These are phyloP conservation scores for Lepus americanus DNA, from an alignment of 2,113 vertebrate species.

Conservation along the genomic window DNA sequence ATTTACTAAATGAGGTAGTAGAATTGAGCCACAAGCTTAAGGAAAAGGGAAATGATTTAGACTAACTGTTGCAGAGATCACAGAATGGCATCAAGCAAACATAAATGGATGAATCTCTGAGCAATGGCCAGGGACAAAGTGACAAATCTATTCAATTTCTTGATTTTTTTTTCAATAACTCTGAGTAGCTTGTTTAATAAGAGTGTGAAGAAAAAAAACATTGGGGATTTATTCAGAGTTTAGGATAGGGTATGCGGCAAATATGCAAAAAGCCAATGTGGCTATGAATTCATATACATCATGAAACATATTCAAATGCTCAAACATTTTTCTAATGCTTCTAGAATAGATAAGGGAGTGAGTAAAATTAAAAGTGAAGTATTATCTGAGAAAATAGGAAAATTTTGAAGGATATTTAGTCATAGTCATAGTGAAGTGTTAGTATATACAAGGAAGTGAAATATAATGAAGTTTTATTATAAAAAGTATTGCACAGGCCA, in stretches of 20 bases:
- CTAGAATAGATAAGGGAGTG: neutral
- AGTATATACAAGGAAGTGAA: neutral
- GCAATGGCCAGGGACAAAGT: neutral
- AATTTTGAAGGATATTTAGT: neutral
- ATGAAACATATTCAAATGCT: slow-evolving; percentile 38
- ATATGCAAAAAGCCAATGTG: neutral
- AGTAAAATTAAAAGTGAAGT: neutral
- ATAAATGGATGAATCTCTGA: slow-evolving; percentile 44
- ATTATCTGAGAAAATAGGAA: neutral
- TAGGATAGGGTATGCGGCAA: neutral
- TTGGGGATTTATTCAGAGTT: neutral
- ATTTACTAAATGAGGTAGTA: neutral
- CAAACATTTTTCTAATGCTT: neutral
- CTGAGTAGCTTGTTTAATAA: neutral
- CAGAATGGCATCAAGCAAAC: slow-evolving; percentile 2
- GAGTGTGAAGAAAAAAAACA: neutral
- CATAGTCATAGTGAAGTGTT: neutral
- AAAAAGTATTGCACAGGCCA: neutral
- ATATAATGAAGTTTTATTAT: neutral
- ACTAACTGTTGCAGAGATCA: neutral
- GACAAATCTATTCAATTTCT: slow-evolving; percentile 3
- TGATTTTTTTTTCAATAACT: slow-evolving; percentile 30
- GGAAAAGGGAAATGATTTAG: neutral
- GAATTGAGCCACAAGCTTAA: slow-evolving; percentile 4
- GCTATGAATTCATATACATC: neutral